Evolutionary conservation across 2,888 invertebrate species (phyloP).

Genomic region (Eulithis prunata): DNA sequence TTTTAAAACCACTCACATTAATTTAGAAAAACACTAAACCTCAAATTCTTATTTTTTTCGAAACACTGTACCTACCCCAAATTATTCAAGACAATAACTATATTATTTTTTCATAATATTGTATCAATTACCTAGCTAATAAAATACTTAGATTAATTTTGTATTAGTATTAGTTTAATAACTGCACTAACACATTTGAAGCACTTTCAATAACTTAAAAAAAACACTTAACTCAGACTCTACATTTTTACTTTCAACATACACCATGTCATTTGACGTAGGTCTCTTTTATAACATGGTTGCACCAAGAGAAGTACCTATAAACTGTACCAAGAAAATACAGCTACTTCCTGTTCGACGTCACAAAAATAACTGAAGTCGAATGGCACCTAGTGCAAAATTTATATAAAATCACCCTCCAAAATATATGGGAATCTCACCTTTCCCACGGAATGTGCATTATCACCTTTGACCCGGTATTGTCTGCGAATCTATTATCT

Average conservation of each 20-base stretch:
- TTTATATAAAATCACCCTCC: conserved; percentile 75
- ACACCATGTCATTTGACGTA: too few species aligned
- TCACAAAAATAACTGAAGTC: conserved; percentile 69
- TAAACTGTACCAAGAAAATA: background rate
- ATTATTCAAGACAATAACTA: too few species aligned
- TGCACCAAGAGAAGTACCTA: background rate
- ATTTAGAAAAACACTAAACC: background rate
- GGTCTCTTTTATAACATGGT: background rate
- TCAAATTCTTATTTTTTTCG: too few species aligned
- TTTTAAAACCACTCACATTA: too few species aligned
- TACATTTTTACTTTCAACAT: background rate
- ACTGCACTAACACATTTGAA: too few species aligned
- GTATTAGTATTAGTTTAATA: too few species aligned
- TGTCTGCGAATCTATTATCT: conserved; percentile 73
- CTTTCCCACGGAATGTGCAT: conserved; percentile 60
- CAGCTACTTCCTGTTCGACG: conserved; percentile 74
- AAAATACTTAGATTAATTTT: too few species aligned
- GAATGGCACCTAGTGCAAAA: conserved; percentile 57
- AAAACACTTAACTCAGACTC: background rate
- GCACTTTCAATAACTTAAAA: background rate
- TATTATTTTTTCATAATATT: too few species aligned
- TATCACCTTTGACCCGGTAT: conserved; percentile 72
- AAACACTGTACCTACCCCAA: too few species aligned
- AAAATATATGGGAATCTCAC: conserved; percentile 49
- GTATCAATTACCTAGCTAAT: too few species aligned